Base-by-base conservation (phyloP, 2,888 invertebrate species). In the Stomorhina lunata region DNA sequence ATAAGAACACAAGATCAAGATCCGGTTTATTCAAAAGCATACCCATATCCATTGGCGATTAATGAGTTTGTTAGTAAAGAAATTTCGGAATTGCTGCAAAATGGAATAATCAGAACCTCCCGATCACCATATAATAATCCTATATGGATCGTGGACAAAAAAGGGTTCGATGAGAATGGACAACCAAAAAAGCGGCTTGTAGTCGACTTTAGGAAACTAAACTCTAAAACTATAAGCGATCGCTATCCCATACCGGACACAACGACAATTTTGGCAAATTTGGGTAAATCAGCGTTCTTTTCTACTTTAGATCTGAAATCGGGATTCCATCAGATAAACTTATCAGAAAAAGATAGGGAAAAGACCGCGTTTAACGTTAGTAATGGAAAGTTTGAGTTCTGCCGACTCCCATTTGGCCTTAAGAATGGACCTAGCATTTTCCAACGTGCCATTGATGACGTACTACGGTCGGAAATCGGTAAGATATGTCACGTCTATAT, bases 381-480 rank as follows among this genome's bases (percentile, higher is more conserved):
- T 32, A 61, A 79, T 7, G 90, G 88, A 25, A 90, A 90, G 75
- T 90, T 85, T 59, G 87, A 90, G 80, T 91, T 86, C 65, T 84
- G 77, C 6, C 69, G 89, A 20, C 88, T 90, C 87, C 89, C 89
- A 0, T 89, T 91, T 81, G 89, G n/a, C 1, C 86, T 92, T 7
- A 89, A 88, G 86, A 90, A 90, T 76, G 90, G 91, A 1, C 91
- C 91, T 0, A 48, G 48, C 12, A 48, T 48, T 22, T 48, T 48
- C 10, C 48, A 48, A 48, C 20, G 48, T 20, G 48, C 48, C 3
- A 48, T 48, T 55, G 84, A 85, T 68, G 84, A 85, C 37, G 80
- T 85, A 1, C 48, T 84, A 3, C 65, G 84, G 2, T 63, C 59
- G 22, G 75, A 81, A 25, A 84, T 84, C n/a, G 81, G 84, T 4